A percentile compares a stretch with the other conserved stretches of the same genome.
Evolutionary conservation across 2,113 vertebrate genomes (phyloP).

Genomic region (Erpornis zantholeuca): DNA sequence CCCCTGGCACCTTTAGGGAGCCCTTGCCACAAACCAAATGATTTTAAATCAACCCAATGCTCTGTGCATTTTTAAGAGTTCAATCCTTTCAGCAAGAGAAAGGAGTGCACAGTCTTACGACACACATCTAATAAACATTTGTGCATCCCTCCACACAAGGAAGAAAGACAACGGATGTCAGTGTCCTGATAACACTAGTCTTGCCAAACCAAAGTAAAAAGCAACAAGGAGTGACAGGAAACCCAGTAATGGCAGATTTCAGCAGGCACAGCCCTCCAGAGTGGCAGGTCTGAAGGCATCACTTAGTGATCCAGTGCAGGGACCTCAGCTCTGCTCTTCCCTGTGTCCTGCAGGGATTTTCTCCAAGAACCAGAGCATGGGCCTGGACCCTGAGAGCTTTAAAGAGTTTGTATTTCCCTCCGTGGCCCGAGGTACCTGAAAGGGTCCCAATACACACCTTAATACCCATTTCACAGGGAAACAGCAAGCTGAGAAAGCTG

Average conservation of each 20-base stretch:
- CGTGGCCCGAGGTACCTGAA: too few species aligned
- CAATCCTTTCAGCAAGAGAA: neutral
- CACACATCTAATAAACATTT: neutral
- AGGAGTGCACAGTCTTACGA: neutral
- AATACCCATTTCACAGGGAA: neutral
- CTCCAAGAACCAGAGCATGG: neutral
- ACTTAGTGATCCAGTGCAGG: accelerated
- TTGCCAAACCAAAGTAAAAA: neutral
- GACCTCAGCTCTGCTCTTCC: neutral
- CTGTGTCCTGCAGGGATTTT: accelerated
- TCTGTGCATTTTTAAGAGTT: neutral
- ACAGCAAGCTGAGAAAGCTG: neutral
- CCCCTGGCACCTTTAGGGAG: neutral
- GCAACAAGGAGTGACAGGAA: neutral
- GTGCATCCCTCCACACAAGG: neutral
- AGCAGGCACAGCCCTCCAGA: neutral
- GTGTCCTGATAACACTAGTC: neutral
- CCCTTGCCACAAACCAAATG: neutral
- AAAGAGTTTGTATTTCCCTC: neutral
- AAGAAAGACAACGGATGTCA: neutral
- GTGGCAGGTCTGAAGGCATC: neutral
- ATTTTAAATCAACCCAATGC: neutral
- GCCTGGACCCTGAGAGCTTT: neutral
- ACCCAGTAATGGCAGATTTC: neutral
- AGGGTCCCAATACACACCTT: neutral